A percentile compares a stretch with the other conserved stretches of the same genome.
phyloP scores from a whole-genome alignment of 2,888 invertebrate genomes.

The Heliconius sara region DNA sequence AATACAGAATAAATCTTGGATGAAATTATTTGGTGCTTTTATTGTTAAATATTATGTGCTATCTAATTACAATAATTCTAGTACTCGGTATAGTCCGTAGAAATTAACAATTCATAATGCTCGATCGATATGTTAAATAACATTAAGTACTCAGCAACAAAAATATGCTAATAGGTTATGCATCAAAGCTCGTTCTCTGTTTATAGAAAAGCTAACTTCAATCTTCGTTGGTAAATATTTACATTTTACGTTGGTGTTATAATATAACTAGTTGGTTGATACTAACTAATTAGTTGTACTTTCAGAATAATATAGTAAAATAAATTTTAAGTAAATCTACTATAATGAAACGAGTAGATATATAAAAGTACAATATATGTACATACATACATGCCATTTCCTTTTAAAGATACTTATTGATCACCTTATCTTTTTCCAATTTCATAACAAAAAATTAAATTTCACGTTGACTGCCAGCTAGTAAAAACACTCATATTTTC shows the following conservation, averaged over 20 bases:
- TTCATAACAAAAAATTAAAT: slow-evolving; percentile 34
- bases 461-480: slow-evolving; percentile 36
- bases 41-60: not conserved
- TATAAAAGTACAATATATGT: not conserved
- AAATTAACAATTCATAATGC: not conserved
- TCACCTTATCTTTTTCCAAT: slow-evolving; percentile 24
- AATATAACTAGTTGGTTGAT: too few relatives aligned
- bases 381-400: not conserved
- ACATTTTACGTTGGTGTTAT: slow-evolving; percentile 34
- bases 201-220: slow-evolving; percentile 69
- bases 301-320: not conserved
- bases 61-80: not conserved
- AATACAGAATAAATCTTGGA: not conserved
- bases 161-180: slow-evolving; percentile 27
- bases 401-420: not conserved
- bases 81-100: not conserved
- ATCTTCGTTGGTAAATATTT: slow-evolving; percentile 52
- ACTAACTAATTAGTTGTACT: slow-evolving; percentile 28
- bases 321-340: not conserved
- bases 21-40: not conserved
- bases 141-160: slow-evolving; percentile 13
- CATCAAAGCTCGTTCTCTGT: slow-evolving; percentile 55
- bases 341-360: not conserved
- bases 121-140: slow-evolving; percentile 8
- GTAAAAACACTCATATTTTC: slow-evolving; percentile 34